Base-by-base conservation (phyloP, 2,113 vertebrate genomes). In the Pelecanus crispus region DNA sequence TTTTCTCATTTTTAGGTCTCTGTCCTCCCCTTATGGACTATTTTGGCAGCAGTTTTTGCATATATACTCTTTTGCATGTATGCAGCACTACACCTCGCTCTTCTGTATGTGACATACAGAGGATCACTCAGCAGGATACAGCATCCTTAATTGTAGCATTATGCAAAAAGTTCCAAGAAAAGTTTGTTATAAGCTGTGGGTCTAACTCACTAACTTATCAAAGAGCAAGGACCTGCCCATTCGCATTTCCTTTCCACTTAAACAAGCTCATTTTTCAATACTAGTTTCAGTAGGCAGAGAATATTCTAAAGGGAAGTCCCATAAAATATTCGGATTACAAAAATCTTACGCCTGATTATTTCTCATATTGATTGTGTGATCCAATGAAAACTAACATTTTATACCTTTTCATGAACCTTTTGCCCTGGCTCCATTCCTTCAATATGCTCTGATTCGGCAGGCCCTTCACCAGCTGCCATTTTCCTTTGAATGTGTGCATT, bases 401-500 rank as follows among this genome's bases (percentile, higher is more conserved):
- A 68, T 97, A 99, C 99, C 99, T 99, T 99, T 96, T 99, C 98
- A 81, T 99, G 99, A 86, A 99, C 95, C 92, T 99, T 99, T 97
- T 99, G 99, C 17, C 99, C 98, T 77, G 98, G 97, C 38, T 99
- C 99, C 75, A 98, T 98, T 83, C 98, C 98, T 95, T 99, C 99
- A 94, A 99, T 98, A 40, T 99, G 96, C 89, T 99, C 99, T 29
- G 99, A 98, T 62, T 98, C 98, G 20, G 96, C 93, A 94, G 97
- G 93, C 29, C 98, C 99, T 21, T 99, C 99, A 72, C 99, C 99
- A 25, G 99, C 98, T 47, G 98, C 99, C 97, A 99, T 99, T 98
- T 99, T 99, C 93, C 99, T 99, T 97, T 99, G 99, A 95, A 99
- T 99, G 95, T 99, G 99, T 89, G 99, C 99, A 98, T 99, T 99